Evolutionary conservation across 2,888 invertebrate species (phyloP).

Genomic region (Lamproptera curius): DNA sequence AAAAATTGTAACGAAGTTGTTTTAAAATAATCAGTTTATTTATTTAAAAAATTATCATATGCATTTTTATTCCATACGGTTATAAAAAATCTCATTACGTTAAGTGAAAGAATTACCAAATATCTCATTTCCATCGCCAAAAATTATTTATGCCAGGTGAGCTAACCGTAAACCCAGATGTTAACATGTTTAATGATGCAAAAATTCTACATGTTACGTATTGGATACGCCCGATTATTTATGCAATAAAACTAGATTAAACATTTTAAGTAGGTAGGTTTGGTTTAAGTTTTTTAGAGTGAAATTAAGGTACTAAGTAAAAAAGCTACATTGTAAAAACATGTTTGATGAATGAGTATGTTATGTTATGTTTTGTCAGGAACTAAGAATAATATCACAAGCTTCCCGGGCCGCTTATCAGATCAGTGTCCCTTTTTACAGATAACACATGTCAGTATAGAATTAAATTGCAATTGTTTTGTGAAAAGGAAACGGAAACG

Average conservation of each 20-base stretch:
- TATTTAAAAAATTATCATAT: too few species aligned
- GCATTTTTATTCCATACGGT: too few species aligned
- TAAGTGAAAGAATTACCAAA: too few species aligned
- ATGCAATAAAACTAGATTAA: background rate
- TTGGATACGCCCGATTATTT: slow-evolving; percentile 3
- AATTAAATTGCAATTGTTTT: slow-evolving; percentile 1
- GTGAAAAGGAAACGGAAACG: background rate
- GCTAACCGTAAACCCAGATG: slow-evolving; percentile 26
- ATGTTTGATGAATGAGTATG: too few species aligned
- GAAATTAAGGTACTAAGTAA: too few species aligned
- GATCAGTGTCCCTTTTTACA: background rate
- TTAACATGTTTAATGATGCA: slow-evolving; percentile 24
- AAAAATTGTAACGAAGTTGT: too few species aligned
- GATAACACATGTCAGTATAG: background rate
- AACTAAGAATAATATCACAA: slow-evolving; percentile 15
- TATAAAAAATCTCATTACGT: too few species aligned
- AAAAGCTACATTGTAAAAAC: too few species aligned
- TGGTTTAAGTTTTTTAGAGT: too few species aligned
- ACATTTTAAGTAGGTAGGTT: background rate
- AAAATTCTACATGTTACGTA: slow-evolving; percentile 5
- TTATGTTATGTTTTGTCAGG: too few species aligned
- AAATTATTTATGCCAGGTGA: slow-evolving; percentile 1
- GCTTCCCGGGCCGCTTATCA: slow-evolving; percentile 15
- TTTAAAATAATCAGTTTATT: too few species aligned
- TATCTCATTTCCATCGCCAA: slow-evolving; percentile 20